These are phyloP conservation scores for Blera fallax DNA, from an alignment of 2,888 invertebrate species.

Conservation along the genomic window DNA sequence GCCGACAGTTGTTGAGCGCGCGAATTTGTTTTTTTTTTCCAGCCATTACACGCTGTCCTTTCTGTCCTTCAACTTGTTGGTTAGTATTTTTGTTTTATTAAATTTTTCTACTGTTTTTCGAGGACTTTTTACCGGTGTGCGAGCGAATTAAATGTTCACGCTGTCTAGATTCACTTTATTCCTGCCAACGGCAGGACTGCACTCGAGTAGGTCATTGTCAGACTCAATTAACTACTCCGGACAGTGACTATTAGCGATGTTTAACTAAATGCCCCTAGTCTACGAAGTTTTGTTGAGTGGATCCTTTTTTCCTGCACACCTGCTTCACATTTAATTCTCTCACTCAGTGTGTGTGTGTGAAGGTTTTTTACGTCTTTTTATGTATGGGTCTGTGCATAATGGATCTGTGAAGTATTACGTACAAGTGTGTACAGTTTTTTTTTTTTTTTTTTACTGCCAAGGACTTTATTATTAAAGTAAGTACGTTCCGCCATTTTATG, in stretches of 20 bases:
- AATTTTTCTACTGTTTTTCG: slow-evolving; percentile 8
- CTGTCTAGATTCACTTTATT: slow-evolving; percentile 18
- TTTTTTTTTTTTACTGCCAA: not conserved
- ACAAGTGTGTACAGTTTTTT: too few species aligned
- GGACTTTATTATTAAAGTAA: slow-evolving; percentile 2
- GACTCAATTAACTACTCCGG: slow-evolving; percentile 60
- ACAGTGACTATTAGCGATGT: slow-evolving; percentile 50
- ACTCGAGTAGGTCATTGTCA: slow-evolving; percentile 31
- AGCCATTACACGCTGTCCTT: not conserved
- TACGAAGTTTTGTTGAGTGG: slow-evolving; percentile 26
- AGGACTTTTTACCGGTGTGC: slow-evolving; percentile 36
- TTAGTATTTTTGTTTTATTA: slow-evolving; percentile 62
- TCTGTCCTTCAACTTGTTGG: slow-evolving; percentile 60
- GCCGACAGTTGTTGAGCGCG: slow-evolving; percentile 34
- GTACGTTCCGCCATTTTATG: not conserved
- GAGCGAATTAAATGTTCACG: slow-evolving; percentile 53
- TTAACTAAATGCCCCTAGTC: slow-evolving; percentile 50
- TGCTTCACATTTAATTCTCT: slow-evolving; percentile 33
- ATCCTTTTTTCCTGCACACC: slow-evolving; percentile 16
- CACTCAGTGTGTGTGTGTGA: not conserved
- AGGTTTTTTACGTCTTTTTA: not conserved
- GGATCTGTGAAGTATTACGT: not conserved
- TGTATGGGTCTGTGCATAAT: not conserved
- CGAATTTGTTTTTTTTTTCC: slow-evolving; percentile 12
- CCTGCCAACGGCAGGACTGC: slow-evolving; percentile 21